Conservation (phyloP, 2,113 vertebrate species). For the Casuarius casuarius region DNA sequence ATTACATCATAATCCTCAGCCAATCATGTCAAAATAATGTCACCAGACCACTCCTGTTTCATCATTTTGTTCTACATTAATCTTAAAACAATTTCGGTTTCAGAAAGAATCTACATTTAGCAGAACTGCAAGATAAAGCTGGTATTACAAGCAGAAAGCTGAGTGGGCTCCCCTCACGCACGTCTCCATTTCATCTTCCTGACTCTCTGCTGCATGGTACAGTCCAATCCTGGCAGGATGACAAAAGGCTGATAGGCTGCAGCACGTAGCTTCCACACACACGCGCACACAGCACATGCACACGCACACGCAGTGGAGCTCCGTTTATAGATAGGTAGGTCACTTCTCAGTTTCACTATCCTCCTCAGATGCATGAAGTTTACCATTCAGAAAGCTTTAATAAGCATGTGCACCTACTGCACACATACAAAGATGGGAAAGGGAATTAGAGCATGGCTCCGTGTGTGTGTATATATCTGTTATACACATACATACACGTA, state of each 20-base stretch:
- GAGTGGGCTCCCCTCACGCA: background rate
- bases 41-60: conserved; percentile 89
- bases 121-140: conserved; percentile 25
- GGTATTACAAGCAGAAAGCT: conserved; percentile 51
- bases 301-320: conserved; percentile 69
- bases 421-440: background rate
- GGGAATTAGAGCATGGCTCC: background rate
- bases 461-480: background rate
- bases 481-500: background rate
- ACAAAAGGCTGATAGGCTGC: conserved; percentile 89
- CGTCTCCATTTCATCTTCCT: conserved; percentile 61
- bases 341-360: conserved; percentile 70
- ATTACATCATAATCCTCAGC: conserved; percentile 97
- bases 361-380: conserved; percentile 68
- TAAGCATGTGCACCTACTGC: background rate
- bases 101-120: conserved; percentile 30
- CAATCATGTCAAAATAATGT: conserved; percentile 92
- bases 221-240: conserved; percentile 84
- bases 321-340: conserved; percentile 68
- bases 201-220: conserved; percentile 80
- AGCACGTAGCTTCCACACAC: conserved; percentile 80
- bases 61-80: conserved; percentile 82
- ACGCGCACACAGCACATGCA: background rate
- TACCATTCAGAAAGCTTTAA: conserved; percentile 30
- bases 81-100: conserved; percentile 72